These are phyloP conservation scores for Apodemia zela DNA, from an alignment of 2,888 invertebrate genomes.

Conservation along the genomic window DNA sequence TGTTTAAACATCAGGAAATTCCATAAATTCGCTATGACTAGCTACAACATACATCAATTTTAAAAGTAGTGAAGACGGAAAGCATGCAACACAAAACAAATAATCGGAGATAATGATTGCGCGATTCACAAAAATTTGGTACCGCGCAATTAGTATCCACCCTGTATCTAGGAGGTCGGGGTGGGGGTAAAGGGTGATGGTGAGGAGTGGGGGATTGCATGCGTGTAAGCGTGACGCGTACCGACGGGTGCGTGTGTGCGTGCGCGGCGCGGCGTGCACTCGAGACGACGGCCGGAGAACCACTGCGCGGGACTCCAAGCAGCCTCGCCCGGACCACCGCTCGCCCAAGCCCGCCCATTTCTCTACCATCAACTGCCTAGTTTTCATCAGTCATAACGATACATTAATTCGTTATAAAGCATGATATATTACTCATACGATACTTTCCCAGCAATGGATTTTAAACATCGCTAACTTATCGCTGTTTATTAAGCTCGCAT, in stretches of 20 bases:
- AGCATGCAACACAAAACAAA: slow-evolving; percentile 33
- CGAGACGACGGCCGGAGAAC: slow-evolving; percentile 64
- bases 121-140: slow-evolving; percentile 35
- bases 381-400: slow-evolving; percentile 12
- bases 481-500: background rate
- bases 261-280: slow-evolving; percentile 72
- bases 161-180: slow-evolving; percentile 34
- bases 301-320: slow-evolving; percentile 61
- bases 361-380: slow-evolving; percentile 18
- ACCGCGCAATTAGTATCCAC: slow-evolving; percentile 56
- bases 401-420: background rate
- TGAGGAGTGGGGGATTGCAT: slow-evolving; percentile 44
- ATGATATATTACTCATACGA: background rate
- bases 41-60: slow-evolving; percentile 29
- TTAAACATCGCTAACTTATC: background rate
- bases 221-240: slow-evolving; percentile 68
- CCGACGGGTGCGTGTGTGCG: slow-evolving; percentile 68
- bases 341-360: slow-evolving; percentile 46
- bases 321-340: slow-evolving; percentile 56
- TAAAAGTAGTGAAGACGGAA: slow-evolving; percentile 26
- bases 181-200: slow-evolving; percentile 27
- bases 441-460: background rate
- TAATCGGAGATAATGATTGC: slow-evolving; percentile 37
- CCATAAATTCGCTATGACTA: slow-evolving; percentile 11
- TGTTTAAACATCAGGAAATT: slow-evolving; percentile 14